Conservation (phyloP, 2,888 invertebrate genomes). For the Bombylius discolor region DNA sequence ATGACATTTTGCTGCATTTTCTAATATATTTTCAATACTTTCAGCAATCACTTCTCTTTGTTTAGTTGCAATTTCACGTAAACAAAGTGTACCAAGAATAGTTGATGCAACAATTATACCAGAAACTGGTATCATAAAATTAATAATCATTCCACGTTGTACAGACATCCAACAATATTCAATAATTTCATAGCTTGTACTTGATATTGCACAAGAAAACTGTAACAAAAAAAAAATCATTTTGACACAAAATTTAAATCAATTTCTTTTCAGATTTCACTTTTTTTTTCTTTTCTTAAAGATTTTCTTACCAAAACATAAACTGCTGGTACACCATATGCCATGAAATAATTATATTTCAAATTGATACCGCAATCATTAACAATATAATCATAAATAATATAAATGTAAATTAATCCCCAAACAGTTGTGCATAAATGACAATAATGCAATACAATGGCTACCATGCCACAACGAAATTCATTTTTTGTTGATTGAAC, state of each 20-base stretch:
- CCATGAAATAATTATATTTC: constrained; percentile 46
- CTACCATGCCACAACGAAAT: constrained; percentile 52
- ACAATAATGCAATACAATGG: constrained; percentile 54
- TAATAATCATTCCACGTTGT: constrained; percentile 61
- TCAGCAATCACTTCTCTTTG: constrained; percentile 16
- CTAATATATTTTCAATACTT: constrained; percentile 17
- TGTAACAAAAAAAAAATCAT: constrained; percentile 22
- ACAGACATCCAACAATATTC: constrained; percentile 67
- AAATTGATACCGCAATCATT: constrained; percentile 38
- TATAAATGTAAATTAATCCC: constrained; percentile 53
- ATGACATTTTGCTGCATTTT: constrained; percentile 13
- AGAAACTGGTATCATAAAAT: constrained; percentile 61
- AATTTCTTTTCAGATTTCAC: too few species aligned
- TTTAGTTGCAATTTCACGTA: constrained; percentile 31
- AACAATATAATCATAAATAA: constrained; percentile 45
- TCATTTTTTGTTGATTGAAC: constrained; percentile 53
- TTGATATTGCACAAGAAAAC: constrained; percentile 53
- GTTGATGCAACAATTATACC: constrained; percentile 52
- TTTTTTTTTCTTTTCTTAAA: too few species aligned
- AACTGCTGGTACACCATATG: constrained; percentile 49
- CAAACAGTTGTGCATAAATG: constrained; percentile 56
- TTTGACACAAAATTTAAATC: not conserved
- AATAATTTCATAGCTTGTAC: constrained; percentile 57
- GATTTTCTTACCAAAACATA: constrained; percentile 53
- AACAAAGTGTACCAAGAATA: constrained; percentile 44